Evolutionary conservation across 2,113 vertebrate genomes (phyloP).

Genomic region (Leptosomus discolor): DNA sequence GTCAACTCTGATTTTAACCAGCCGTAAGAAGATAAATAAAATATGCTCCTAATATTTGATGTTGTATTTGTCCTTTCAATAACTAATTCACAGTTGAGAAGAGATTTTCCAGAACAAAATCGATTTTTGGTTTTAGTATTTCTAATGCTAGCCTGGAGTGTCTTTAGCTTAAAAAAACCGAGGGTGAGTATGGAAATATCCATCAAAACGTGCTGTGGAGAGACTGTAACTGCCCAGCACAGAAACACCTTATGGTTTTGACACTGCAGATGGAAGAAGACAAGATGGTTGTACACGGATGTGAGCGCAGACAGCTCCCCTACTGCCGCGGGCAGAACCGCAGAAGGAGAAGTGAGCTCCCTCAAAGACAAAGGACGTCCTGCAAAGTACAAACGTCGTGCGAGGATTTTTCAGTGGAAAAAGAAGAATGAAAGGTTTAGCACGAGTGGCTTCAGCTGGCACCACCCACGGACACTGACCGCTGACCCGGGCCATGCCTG

Average conservation of each 20-base stretch:
- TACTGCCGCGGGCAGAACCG: not conserved
- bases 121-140: not conserved
- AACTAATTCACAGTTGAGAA: not conserved
- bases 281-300: not conserved
- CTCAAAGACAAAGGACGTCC: not conserved
- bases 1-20: not conserved
- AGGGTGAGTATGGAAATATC: not conserved
- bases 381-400: not conserved
- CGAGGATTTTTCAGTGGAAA: not conserved
- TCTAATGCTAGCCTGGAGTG: not conserved
- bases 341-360: not conserved
- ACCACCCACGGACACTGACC: fast-evolving
- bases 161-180: not conserved
- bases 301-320: not conserved
- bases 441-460: not conserved
- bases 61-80: not conserved
- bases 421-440: not conserved
- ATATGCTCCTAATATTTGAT: not conserved
- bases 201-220: not conserved
- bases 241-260: not conserved
- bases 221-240: not conserved
- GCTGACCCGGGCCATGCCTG: no score
- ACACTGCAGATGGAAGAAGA: not conserved
- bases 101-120: not conserved
- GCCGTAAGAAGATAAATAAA: not conserved